These are phyloP conservation scores for Calliopsis andreniformis DNA, from an alignment of 1,140 invertebrate genomes.

Conservation along the genomic window DNA sequence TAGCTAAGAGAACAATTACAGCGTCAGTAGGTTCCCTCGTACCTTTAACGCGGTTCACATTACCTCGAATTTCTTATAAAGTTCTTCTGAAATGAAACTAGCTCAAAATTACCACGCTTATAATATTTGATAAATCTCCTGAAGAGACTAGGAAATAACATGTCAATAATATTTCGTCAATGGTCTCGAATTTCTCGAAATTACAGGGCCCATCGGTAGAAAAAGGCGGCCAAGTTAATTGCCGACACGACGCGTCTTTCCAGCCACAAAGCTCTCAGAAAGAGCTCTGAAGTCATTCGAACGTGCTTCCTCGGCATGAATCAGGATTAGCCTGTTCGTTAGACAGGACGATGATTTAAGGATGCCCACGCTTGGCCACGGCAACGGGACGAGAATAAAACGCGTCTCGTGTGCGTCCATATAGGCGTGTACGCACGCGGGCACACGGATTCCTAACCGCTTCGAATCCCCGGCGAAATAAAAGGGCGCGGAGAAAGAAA, in stretches of 20 bases:
- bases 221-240: conserved; percentile 18
- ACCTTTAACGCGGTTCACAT: conserved; percentile 20
- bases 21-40: conserved; percentile 18
- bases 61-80: too few relatives aligned
- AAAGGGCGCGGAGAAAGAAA: conserved; percentile 38
- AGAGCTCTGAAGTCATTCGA: neutral
- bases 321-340: conserved; percentile 72
- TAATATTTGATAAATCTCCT: too few relatives aligned
- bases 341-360: conserved; percentile 73
- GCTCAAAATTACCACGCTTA: too few relatives aligned
- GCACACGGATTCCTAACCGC: conserved; percentile 31
- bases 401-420: conserved; percentile 9
- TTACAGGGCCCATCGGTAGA: neutral
- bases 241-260: neutral
- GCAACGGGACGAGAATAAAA: conserved; percentile 47
- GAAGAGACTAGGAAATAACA: neutral
- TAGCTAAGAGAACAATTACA: conserved; percentile 22
- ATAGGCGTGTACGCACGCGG: conserved; percentile 21
- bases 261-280: neutral
- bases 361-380: conserved; percentile 31
- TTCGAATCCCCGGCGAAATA: conserved; percentile 34
- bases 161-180: neutral
- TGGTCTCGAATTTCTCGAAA: neutral
- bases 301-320: conserved; percentile 62
- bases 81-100: too few relatives aligned